Evolutionary conservation across 2,113 vertebrate genomes (phyloP).

Genomic region (zebrafish (Danio rerio)): GRCz12tu NC_133192.1:24403001-24403500

Average conservation of each 20-base stretch:
- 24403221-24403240: conserved; percentile 56
- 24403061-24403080: neutral
- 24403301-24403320: conserved; percentile 58
- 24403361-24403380: conserved; percentile 34
- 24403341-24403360: conserved; percentile 43
- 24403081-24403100: neutral
- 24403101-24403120: neutral
- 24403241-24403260: conserved; percentile 60
- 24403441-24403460: neutral
- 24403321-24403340: conserved; percentile 57
- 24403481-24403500: neutral
- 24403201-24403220: conserved; percentile 50
- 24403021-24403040: neutral
- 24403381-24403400: conserved; percentile 14
- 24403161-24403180: conserved; percentile 43
- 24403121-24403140: conserved; percentile 32
- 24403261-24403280: conserved; percentile 67
- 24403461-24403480: neutral
- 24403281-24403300: conserved; percentile 64
- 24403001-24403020: neutral
- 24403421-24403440: conserved; percentile 16
- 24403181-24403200: conserved; percentile 56
- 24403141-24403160: conserved; percentile 31
- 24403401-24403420: conserved; percentile 31
- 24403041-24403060: neutral